Base-by-base conservation (phyloP, 1,140 invertebrate genomes). In the Meloidogyne chitwoodi region DNA sequence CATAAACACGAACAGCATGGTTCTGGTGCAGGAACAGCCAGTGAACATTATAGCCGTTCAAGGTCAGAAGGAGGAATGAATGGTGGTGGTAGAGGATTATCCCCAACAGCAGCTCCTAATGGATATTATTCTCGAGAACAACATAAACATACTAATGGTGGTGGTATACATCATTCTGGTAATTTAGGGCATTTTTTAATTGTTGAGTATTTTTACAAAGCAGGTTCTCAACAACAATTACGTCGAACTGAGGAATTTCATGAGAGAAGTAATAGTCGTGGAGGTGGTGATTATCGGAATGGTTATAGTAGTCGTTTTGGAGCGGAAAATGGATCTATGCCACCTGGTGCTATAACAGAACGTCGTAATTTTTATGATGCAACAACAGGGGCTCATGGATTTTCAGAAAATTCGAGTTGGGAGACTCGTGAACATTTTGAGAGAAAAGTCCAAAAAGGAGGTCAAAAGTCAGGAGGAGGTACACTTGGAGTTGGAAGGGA, bases 371-470 rank as follows among this genome's bases (percentile, higher is more conserved):
- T 64, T 63, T 81, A 83, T 67, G 80, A 83, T 65, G 48, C 80
- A 3, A 77, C 80, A 16, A 61, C 44, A 0, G 68, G 71, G 29
- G 65, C 74, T 6, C 78, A 79, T 26, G 84, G 86, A 24, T 86
- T 82, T 80, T 80, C 77, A 24, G 85, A 86, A 73, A 79, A 69
- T 73, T 84, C 82, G 38, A 77, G 78, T 27, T 86, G 85, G 64
- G 85, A 86, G 71, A 80, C 85, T 19, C 69, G 80, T 1, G 85
- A 86, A 71, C 85, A 86, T 69, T 86, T 79, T 77, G 85, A 86
- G 74, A 48, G 85, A 62, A 87, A 86, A 73, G 81, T 84, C 8
- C 82, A 84, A 63, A 87, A 73, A 29, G 69, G 69, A 26, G 48
- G 75, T 24, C 75, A 24, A 38, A 41, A 24, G n/a, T 22, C 48